A percentile compares a stretch with the other conserved stretches of the same genome.
Evolutionary conservation across 37 sponge, comb jelly and placozoan species (phyloP).

Genomic region (Halisarca cf. caerulea): DNA sequence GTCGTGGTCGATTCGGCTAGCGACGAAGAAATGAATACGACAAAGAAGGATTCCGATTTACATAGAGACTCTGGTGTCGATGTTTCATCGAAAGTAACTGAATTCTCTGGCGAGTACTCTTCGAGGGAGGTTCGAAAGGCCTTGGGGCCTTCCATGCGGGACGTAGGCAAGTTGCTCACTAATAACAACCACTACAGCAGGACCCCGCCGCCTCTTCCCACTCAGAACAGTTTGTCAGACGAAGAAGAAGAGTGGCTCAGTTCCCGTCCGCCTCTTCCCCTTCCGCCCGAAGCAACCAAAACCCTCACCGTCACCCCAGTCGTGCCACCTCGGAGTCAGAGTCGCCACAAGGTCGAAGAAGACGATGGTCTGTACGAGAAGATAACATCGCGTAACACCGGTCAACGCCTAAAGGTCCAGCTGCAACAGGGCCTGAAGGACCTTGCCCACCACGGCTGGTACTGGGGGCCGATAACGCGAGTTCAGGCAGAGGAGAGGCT

Average conservation of each 20-base stretch:
- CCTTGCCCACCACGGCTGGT: constrained; percentile 85
- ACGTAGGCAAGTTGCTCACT: constrained; percentile 44
- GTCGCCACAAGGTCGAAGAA: background rate
- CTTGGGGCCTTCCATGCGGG: constrained; percentile 84
- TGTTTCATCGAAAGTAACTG: background rate
- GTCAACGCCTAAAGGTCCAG: background rate
- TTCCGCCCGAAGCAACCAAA: constrained; percentile 27
- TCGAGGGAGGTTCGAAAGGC: constrained; percentile 62
- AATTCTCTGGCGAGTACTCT: constrained; percentile 36
- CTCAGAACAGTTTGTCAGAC: constrained; percentile 34
- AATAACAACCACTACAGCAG: background rate
- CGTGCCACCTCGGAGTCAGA: background rate
- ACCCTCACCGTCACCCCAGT: background rate
- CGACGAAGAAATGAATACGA: background rate
- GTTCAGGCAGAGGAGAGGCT: constrained; percentile 88
- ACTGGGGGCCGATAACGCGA: constrained; percentile 92
- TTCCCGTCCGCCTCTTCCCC: constrained; percentile 49
- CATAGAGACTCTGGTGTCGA: constrained; percentile 4
- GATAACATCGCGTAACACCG: background rate
- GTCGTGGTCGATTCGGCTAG: constrained; percentile 12
- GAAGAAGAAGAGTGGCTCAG: constrained; percentile 58
- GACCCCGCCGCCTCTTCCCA: background rate
- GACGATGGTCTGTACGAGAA: constrained; percentile 51
- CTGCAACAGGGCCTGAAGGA: constrained; percentile 58
- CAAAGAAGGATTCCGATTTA: background rate